A percentile compares a stretch with the other conserved stretches of the same genome.
phyloP scores from a whole-genome alignment of 2,888 invertebrate species.

The Pollenia amentaria region DNA sequence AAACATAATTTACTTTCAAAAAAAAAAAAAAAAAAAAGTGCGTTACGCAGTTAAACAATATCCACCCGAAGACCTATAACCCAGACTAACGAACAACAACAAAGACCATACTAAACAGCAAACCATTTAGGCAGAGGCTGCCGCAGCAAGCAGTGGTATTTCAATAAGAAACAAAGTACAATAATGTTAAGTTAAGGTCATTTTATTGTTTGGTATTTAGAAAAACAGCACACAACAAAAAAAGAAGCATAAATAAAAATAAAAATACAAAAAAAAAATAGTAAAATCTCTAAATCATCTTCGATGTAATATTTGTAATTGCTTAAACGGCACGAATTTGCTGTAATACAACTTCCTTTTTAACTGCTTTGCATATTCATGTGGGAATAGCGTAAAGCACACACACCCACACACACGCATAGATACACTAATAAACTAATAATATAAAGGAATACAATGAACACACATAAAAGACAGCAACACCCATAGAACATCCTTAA shows the following conservation, averaged over 20 bases:
- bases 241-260: slow-evolving; percentile 53
- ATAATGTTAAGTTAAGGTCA: slow-evolving; percentile 72
- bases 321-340: slow-evolving; percentile 80
- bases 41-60: slow-evolving; percentile 69
- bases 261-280: slow-evolving; percentile 53
- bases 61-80: slow-evolving; percentile 22
- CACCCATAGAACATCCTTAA: slow-evolving; percentile 65
- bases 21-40: slow-evolving; percentile 53
- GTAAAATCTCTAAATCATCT: slow-evolving; percentile 83
- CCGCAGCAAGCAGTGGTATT: slow-evolving; percentile 16
- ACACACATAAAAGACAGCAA: slow-evolving; percentile 47
- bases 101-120: slow-evolving; percentile 40
- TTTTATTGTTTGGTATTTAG: slow-evolving; percentile 54
- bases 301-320: slow-evolving; percentile 82
- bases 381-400: slow-evolving; percentile 78
- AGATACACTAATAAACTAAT: slow-evolving; percentile 20
- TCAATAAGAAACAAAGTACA: neutral
- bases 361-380: slow-evolving; percentile 82
- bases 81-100: neutral
- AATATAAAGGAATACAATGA: slow-evolving; percentile 6
- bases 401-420: neutral
- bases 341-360: slow-evolving; percentile 75
- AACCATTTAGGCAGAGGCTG: slow-evolving; percentile 37
- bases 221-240: slow-evolving; percentile 49
- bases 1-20: slow-evolving; percentile 73